Base-by-base conservation (phyloP, 2,888 invertebrate species). In the Uloborus plumipes region DNA sequence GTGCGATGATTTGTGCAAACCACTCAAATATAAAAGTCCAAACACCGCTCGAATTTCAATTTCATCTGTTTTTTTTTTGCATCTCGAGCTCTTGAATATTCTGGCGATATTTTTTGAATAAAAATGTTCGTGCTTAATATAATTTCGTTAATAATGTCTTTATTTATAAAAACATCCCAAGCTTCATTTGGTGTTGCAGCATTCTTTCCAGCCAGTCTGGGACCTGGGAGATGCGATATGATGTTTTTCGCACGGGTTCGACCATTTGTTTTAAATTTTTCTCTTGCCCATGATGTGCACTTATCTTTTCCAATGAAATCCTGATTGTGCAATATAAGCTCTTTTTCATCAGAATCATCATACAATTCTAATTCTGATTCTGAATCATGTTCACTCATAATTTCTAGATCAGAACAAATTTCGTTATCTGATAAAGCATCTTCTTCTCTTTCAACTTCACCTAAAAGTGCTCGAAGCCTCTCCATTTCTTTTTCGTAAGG, bases 61-160 rank as follows among this genome's bases (percentile, higher is more conserved):
- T 6, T 14, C 50, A 20, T 67, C 22, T 7, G 50, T 69, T 20
- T 31, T 20, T 31, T 20, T 47, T 64, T 49, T 16, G 59, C 59
- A 58, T 76, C 69, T 50, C 69, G 18, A 22, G 67, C 59, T 13
- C 76, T 14, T 18, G 67, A n/a, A 69, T 47, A 76, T 49, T 76
- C 58, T 20, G 39, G 14, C 1, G 61, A n/a, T 39, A 7, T 39
- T 18, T 69, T 69, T 3, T 76, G 16, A 18, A 66, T 76, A 59
- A 47, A 76, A 14, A 76, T 59, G 51, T 76, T 76, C 15, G 76
- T 69, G n/a, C 22, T 49, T 18, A 69, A 26, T 20, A 59, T 58
- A 31, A 47, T 3, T 31, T 14, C 13, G 22, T 59, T 11, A 20
- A 67, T 53, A 9, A 53, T 53, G 3, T 58, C 47, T 22, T 20